Evolutionary conservation across 2,888 invertebrate species (phyloP), one percentile per base, ranked within the genome.

Genomic region (Thysanoteuthis rhombus): DNA sequence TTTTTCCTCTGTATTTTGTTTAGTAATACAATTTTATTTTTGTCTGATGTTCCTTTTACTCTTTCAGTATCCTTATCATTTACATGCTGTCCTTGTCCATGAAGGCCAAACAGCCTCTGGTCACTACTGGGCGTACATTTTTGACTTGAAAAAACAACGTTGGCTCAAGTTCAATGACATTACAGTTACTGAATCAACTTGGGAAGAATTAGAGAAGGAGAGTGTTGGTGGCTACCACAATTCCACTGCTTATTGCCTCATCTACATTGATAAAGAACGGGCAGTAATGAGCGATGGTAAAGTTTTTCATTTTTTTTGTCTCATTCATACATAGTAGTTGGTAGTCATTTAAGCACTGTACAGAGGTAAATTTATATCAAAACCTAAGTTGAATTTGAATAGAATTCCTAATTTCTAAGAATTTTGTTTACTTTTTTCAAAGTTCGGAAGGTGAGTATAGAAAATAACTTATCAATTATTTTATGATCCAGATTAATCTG

Each of bases 151-250:
- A 10, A 95, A 95, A 42, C 94, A 95, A n/a, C 94, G 95, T 92
- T 97, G 97, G 97, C 96, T 97, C 90, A 97, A 97, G 95, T 97
- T 97, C 95, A 97, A 97, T 95, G 97, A 97, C 95, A 97, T 97
- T 92, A 96, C 97, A 28, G 97, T 97, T 47, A 96, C 96, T 16
- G 97, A 97, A 95, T 96, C 97, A 22, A 96, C 96, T 6, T 97
- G 97, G 97, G 97, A 97, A 52, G 97, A 97, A 94, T 95, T 97
- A 58, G 96, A 96, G 94, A 96, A 96, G 95, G 97, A 97, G 95
- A 97, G 97, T 93, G 96, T 97, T 22, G 97, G 97, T 92, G 97
- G 97, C 52, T 97, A 97, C 94, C 97, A 97, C 95, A 97, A 97
- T 94, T 97, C 97, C 92, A 97, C 97, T 93, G 97, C 97, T 90